Base-by-base conservation (phyloP, 1,140 invertebrate species). In the Lasioglossum albipes region DNA sequence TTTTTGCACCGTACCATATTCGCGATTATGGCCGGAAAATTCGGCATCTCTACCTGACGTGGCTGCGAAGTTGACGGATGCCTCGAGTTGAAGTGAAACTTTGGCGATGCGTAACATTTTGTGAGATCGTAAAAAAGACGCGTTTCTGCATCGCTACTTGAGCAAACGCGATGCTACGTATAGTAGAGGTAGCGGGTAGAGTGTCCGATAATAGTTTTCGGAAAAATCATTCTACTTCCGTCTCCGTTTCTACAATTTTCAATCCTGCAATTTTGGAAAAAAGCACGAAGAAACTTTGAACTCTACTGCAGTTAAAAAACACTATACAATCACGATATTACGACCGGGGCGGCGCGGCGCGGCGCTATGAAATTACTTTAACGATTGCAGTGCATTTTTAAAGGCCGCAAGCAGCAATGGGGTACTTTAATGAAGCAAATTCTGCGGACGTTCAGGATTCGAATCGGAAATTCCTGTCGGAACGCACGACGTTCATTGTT, bases 401-500 rank as follows among this genome's bases (percentile, higher is more conserved):
- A 16, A 5, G 13, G 52, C 13, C 52, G 5, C 52, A 5, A 2
- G 52, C 6, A 6, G 13, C 52, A 16, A 4, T 57, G 16, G 52
- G 16, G 52, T 36, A 36, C 1, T 18, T 57, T 57, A 20, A 57
- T 16, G 52, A 57, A 57, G 52, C 52, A 20, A 57, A 57, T 20
- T 18, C 52, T 16, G 7, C 52, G 52, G n/a, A 59, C n/a, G n/a
- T 59, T 59, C 41, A 18, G 41, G 20, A 36, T 54, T 54, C 49
- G 68, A 20, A 69, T 69, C 68, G 22, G 27, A 54, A 52, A 69
- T 70, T 70, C 49, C 49, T 20, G 9, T 20, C n/a, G 68, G 27
- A 31, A 69, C 45, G 12, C 13, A 49, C 13, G 13, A 20, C 45
- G 45, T 54, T 54, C 68, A 41, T 69, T 52, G 36, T 69, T 49